Conservation (phyloP, 2,797 vertebrate species). For the Gymnocypris eckloni region DNA sequence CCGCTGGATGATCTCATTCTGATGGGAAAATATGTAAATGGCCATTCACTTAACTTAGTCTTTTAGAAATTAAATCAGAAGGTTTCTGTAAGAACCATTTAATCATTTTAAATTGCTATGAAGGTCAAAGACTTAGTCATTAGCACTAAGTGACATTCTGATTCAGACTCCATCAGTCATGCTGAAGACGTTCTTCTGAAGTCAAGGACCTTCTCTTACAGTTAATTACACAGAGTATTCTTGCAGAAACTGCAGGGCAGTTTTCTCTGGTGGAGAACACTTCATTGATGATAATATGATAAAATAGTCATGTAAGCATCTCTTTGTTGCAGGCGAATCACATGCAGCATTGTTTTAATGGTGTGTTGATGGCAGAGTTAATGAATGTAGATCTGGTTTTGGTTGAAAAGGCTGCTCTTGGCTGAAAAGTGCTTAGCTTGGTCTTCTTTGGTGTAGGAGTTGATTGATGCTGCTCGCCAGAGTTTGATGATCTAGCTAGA, state of each 20-base stretch:
- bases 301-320: background rate
- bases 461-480: background rate
- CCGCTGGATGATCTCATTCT: background rate
- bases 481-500: background rate
- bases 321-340: background rate
- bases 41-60: slow-evolving; percentile 1
- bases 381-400: background rate
- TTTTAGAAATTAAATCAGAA: background rate
- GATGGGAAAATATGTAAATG: background rate
- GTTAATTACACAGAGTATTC: background rate
- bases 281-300: background rate
- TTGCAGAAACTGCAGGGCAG: background rate
- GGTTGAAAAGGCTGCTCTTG: background rate
- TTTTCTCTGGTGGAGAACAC: background rate
- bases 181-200: background rate
- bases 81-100: background rate
- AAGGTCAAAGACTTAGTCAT: background rate
- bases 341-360: background rate
- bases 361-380: background rate
- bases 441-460: background rate
- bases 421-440: background rate
- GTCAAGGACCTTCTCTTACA: background rate
- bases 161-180: background rate
- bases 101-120: slow-evolving; percentile 5
- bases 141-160: slow-evolving; percentile 16